Evolutionary conservation across 2,113 vertebrate species (phyloP), one percentile per base, ranked within the genome.

Genomic region (Mustela nigripes): DNA sequence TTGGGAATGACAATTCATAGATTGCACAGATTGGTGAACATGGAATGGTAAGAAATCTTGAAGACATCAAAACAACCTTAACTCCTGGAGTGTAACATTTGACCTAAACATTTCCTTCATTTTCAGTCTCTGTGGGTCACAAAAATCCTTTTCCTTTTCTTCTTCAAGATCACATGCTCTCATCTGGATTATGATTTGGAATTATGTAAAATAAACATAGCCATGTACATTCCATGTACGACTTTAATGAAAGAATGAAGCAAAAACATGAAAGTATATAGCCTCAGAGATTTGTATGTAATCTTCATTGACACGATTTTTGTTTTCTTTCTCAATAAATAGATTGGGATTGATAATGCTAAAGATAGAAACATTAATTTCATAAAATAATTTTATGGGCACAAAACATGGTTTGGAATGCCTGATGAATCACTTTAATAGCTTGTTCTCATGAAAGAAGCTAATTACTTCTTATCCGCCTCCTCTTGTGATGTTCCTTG

Each of bases 401-500:
- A 92, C 24, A 91, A 78, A 71, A 79, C 19, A 24, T 18, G 28
- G 31, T 18, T 94, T 95, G 9, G 21, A 95, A 82, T 79, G 18
- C 16, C 26, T 39, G 15, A 6, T 63, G 31, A 58, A 69, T 48
- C 50, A 62, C 3, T 81, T 95, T 81, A 45, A 74, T 56, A 67
- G 21, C n/a, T 90, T 69, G 19, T 78, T 53, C 67, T 84, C 39
- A 39, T 84, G 76, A 92, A 90, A 79, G 92, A 92, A 89, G 24
- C 42, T 18, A 74, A 36, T 67, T 39, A 62, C 67, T 94, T 92
- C 74, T 85, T 67, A 78, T 62, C 45, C 1, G 62, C 48, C 16
- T 78, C 36, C 36, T 94, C 76, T 81, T 97, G 18, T 84, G n/a
- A 94, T 39, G 50, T 88, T 81, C 24, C 48, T 65, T 94, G 69